Conservation (phyloP, 2,888 invertebrate species). For the Ecdyonurus torrentis region DNA sequence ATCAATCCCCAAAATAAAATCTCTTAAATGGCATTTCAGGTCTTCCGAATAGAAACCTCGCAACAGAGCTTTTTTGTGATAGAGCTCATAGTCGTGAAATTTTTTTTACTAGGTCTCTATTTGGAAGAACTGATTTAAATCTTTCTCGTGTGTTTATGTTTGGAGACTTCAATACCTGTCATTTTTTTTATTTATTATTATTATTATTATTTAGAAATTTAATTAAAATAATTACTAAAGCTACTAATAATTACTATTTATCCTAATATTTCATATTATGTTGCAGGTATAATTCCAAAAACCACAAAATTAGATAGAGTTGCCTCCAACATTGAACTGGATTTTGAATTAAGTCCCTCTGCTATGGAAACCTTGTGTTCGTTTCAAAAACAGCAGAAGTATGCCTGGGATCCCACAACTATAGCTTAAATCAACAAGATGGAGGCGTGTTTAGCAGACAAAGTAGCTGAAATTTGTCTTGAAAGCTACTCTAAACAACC, state of each 20-base stretch:
- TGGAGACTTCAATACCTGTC: too few relatives aligned
- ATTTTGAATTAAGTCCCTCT: constrained; percentile 36
- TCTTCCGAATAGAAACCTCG: too few relatives aligned
- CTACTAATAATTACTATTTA: too few relatives aligned
- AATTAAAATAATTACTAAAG: too few relatives aligned
- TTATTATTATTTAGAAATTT: background rate
- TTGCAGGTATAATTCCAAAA: constrained; percentile 44
- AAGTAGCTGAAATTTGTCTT: constrained; percentile 40
- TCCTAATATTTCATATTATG: too few relatives aligned
- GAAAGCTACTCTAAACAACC: constrained; percentile 42
- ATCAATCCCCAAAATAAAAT: too few relatives aligned
- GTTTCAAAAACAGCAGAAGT: constrained; percentile 29
- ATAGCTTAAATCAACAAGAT: constrained; percentile 23
- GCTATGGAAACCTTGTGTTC: constrained; percentile 33
- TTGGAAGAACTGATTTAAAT: too few relatives aligned
- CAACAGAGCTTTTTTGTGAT: too few relatives aligned
- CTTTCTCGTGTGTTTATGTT: too few relatives aligned
- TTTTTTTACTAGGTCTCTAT: too few relatives aligned
- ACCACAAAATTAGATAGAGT: constrained; percentile 38
- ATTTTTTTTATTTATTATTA: constrained; percentile 4
- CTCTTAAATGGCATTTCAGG: too few relatives aligned
- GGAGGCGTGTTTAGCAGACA: constrained; percentile 24
- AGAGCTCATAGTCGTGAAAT: too few relatives aligned
- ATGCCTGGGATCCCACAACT: constrained; percentile 39
- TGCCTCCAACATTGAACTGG: constrained; percentile 36